Conservation (phyloP, 2,888 invertebrate genomes). For the Subacronicta megacephala region DNA sequence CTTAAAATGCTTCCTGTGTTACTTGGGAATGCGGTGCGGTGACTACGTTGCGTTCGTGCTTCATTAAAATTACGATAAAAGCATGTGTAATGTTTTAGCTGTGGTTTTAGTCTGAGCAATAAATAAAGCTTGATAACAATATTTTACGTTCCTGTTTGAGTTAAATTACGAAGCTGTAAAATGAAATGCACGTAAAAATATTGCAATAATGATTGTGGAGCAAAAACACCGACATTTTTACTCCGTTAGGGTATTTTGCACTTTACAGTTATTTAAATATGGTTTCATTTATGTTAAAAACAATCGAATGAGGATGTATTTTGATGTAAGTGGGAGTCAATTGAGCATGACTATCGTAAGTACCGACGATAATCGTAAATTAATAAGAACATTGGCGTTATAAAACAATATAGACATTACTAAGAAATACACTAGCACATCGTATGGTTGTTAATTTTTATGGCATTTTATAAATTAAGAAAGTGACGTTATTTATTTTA, state of each 20-base stretch:
- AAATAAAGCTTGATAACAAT: too few relatives aligned
- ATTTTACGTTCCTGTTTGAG: too few relatives aligned
- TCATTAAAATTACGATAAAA: too few relatives aligned
- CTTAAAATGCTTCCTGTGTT: too few relatives aligned
- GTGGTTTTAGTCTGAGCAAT: too few relatives aligned
- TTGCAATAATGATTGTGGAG: conserved; percentile 7
- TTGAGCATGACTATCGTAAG: conserved; percentile 31
- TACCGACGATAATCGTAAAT: conserved; percentile 12
- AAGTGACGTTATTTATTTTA: background rate
- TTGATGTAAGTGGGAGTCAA: conserved; percentile 20
- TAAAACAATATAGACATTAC: too few relatives aligned
- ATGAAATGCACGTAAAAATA: conserved; percentile 8
- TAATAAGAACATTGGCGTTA: background rate
- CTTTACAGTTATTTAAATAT: conserved; percentile 1
- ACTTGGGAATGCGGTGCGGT: too few relatives aligned
- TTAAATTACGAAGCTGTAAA: too few relatives aligned
- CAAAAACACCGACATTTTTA: conserved; percentile 2
- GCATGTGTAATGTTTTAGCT: too few relatives aligned
- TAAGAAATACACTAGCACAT: too few relatives aligned
- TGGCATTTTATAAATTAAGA: background rate
- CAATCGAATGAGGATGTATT: conserved; percentile 4
- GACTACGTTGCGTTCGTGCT: too few relatives aligned
- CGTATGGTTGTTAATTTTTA: background rate
- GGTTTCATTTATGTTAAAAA: background rate
- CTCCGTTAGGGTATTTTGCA: conserved; percentile 1